Evolutionary conservation across 2,797 vertebrate genomes (phyloP), one percentile per base, ranked within the genome.

Genomic region (Macroramphosus scolopax): DNA sequence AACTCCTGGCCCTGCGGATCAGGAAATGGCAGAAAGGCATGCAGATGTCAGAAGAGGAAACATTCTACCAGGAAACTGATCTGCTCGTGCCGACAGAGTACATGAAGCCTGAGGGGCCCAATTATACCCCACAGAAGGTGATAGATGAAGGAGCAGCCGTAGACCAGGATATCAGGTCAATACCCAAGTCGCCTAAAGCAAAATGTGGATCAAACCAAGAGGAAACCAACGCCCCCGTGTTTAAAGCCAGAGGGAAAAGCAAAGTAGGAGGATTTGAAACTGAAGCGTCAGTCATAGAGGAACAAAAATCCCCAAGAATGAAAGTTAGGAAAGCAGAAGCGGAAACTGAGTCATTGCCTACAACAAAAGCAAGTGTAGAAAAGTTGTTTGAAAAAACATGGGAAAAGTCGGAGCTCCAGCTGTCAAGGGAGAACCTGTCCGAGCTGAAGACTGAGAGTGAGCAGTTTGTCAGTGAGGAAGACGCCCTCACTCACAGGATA

Each of bases 401-500:
- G 40, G 76, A 75, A 44, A 69, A 86, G 9, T 57, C 24, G 55
- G 88, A 90, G 52, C 81, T 88, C 2, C 87, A 90, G 52, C 77
- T 92, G 31, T 92, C 88, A 0, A 77, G 75, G 33, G 88, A 90
- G 48, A 90, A 89, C 52, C 78, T 92, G 22, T 86, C 79, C 8
- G 90, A 90, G 52, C 45, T 91, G 15, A 88, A 84, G 63, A 81
- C 49, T 37, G 83, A 89, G 59, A 82, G 64, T 50, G 85, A 90
- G 37, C 75, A 51, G 44, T 88, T 84, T 59, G 69, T 58, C 28
- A 90, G 79, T 61, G 90, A 91, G 51, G 84, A 91, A 45, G 87
- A 91, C 39, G 89, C 89, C 16, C 70, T 92, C 38, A 75, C 82
- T 39, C 79, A 90, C 41, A 63, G 89, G 24, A 92, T 92, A 38